phyloP scores from a whole-genome alignment of 2,888 invertebrate species.

The Noctua janthina region DNA sequence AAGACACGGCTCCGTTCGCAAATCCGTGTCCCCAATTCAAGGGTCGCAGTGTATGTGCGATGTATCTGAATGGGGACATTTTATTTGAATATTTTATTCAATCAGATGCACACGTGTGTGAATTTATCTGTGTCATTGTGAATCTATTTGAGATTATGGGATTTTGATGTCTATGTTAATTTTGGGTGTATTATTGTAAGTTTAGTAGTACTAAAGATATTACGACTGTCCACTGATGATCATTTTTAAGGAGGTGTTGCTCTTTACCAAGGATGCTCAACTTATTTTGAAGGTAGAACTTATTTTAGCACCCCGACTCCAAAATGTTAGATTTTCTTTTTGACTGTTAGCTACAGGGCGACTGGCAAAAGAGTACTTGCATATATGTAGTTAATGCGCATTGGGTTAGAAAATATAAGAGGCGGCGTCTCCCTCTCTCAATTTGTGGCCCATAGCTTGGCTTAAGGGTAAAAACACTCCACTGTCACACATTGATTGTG shows the following conservation, averaged over 20 bases:
- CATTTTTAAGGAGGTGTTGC: not conserved
- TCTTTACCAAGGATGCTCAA: not conserved
- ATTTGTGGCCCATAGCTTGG: too few relatives aligned
- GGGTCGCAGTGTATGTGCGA: conserved; percentile 40
- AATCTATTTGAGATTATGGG: conserved; percentile 15
- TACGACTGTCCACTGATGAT: not conserved
- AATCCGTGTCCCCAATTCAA: conserved; percentile 55
- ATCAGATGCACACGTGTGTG: conserved; percentile 52
- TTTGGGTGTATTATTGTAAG: not conserved
- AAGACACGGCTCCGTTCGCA: conserved; percentile 42
- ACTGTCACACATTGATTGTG: too few relatives aligned
- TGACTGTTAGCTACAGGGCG: not conserved
- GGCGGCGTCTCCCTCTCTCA: too few relatives aligned
- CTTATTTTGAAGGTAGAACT: not conserved
- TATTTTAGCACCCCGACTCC: not conserved
- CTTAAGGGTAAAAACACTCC: too few relatives aligned
- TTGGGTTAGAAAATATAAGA: not conserved
- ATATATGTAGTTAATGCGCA: not conserved
- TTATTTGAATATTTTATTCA: conserved; percentile 67
- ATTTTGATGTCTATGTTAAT: not conserved
- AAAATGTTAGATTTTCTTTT: not conserved
- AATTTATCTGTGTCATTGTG: conserved; percentile 42
- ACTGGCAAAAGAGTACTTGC: not conserved
- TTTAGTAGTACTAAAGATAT: not conserved
- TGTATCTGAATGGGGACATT: conserved; percentile 52